Evolutionary conservation across 2,113 vertebrate genomes (phyloP).

Genomic region (Heptranchias perlo): DNA sequence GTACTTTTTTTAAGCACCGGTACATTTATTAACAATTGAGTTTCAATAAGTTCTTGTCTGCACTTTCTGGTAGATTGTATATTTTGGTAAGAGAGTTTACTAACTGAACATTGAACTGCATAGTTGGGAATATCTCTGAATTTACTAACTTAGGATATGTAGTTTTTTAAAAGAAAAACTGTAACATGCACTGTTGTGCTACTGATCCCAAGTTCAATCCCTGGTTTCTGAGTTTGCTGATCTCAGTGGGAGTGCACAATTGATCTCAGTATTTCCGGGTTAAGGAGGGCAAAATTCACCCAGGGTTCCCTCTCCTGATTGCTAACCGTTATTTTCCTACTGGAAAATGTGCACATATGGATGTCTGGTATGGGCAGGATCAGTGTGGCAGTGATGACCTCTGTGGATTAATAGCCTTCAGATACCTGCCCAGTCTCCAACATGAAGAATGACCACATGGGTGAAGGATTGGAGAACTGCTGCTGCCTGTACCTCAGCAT

Average conservation of each 20-base stretch:
- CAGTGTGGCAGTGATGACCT: not conserved
- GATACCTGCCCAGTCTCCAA: not conserved
- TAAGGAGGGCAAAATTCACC: not conserved
- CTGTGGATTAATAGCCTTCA: not conserved
- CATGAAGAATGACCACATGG: not conserved
- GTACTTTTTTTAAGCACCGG: not conserved
- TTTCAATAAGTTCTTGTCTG: not conserved
- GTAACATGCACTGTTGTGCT: not conserved
- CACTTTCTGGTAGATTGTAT: not conserved
- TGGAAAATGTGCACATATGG: not conserved
- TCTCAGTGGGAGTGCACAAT: not conserved
- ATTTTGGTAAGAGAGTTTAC: not conserved
- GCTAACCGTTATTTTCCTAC: not conserved
- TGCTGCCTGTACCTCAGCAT: not conserved
- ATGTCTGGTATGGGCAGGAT: not conserved
- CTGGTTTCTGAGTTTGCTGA: constrained; percentile 8
- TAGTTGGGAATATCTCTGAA: not conserved
- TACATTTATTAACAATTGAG: not conserved
- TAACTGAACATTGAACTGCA: not conserved
- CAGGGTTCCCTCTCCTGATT: not conserved
- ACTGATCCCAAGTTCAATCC: not conserved
- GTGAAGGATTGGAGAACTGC: not conserved
- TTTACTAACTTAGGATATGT: not conserved
- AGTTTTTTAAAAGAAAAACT: not conserved
- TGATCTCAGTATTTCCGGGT: not conserved